Percentiles rank a stretch among this genome's conserved stretches.
These are phyloP conservation scores for Nyctereutes procyonoides DNA, from an alignment of 2,113 vertebrate species.

Conservation along the genomic window DNA sequence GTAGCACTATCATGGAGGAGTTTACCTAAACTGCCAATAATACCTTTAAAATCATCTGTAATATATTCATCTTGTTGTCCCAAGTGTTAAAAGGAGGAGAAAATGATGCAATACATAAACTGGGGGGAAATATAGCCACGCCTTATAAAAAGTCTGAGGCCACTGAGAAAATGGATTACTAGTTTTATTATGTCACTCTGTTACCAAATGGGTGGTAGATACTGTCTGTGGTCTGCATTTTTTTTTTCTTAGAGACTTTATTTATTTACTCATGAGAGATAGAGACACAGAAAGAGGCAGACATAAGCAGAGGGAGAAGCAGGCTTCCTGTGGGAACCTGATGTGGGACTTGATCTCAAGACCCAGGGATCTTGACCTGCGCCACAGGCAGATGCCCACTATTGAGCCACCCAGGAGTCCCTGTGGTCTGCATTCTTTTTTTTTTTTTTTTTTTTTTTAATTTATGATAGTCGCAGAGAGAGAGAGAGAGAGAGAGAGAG, in stretches of 20 bases:
- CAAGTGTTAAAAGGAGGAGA: neutral
- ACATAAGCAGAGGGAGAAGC: no score
- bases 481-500: no score
- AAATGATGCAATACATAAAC: neutral
- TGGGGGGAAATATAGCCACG: neutral
- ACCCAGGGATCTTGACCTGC: no score
- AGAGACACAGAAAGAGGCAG: no score
- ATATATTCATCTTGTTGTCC: neutral
- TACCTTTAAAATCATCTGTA: neutral
- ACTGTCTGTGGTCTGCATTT: neutral
- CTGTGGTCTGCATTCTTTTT: no score
- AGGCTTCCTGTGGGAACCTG: no score
- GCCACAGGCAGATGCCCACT: no score
- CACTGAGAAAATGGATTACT: neutral
- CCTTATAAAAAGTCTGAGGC: neutral
- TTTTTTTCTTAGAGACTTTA: neutral
- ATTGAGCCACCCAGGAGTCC: no score
- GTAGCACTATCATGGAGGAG: neutral
- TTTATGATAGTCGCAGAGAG: no score
- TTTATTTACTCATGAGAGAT: no score
- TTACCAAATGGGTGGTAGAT: neutral
- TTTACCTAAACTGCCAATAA: neutral
- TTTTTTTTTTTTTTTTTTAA: no score
- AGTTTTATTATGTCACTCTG: neutral
- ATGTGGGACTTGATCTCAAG: no score